Conservation (phyloP, 2,888 invertebrate species). For the Meliscaeva auricollis region DNA sequence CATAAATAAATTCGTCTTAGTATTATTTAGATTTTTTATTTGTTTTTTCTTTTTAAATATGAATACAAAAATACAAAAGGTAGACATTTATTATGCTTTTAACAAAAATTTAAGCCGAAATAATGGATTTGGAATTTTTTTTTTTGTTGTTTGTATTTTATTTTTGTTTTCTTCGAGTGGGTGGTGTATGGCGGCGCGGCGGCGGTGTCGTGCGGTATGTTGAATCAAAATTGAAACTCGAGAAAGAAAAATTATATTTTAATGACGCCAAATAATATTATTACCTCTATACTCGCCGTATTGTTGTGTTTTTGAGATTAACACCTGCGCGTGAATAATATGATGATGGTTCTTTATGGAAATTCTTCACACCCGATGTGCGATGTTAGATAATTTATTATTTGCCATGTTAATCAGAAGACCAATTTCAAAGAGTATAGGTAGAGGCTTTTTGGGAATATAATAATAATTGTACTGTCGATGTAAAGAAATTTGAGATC, state of each 20-base stretch:
- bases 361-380: constrained; percentile 19
- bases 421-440: neutral
- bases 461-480: neutral
- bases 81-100: constrained; percentile 42
- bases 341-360: neutral
- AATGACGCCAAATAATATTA: constrained; percentile 28
- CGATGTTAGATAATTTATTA: constrained; percentile 18
- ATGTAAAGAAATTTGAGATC: constrained; percentile 21
- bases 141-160: neutral
- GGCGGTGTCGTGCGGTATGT: neutral
- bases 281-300: neutral
- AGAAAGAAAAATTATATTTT: constrained; percentile 36
- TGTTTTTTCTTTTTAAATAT: constrained; percentile 6
- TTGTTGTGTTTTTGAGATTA: neutral
- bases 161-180: constrained; percentile 4
- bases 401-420: constrained; percentile 4
- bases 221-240: constrained; percentile 22
- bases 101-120: constrained; percentile 35
- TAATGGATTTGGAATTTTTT: constrained; percentile 14
- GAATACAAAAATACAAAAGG: constrained; percentile 10
- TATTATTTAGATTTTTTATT: constrained; percentile 34
- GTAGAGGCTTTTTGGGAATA: too few relatives aligned
- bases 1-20: constrained; percentile 40
- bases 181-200: too few relatives aligned
- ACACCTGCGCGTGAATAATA: constrained; percentile 39